phyloP scores from a whole-genome alignment of 2,797 vertebrate species.

The Notamacropus eugenii region DNA sequence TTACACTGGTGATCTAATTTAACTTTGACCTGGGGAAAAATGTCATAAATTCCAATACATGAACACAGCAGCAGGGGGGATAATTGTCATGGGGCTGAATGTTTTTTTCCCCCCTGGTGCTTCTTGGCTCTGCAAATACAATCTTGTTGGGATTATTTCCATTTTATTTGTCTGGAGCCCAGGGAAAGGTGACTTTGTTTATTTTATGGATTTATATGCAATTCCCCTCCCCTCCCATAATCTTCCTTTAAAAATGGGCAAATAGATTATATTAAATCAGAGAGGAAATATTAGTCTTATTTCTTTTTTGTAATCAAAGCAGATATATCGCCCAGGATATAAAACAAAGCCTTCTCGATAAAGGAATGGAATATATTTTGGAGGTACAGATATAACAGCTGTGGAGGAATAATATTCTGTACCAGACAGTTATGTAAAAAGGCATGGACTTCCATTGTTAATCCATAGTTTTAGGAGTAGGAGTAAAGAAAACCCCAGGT shows the following conservation, averaged over 20 bases:
- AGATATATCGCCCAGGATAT: constrained; percentile 29
- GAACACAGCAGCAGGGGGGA: not conserved
- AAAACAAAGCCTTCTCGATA: constrained; percentile 32
- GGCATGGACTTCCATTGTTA: not conserved
- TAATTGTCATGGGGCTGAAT: not conserved
- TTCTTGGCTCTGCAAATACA: constrained; percentile 69
- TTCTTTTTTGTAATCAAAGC: constrained; percentile 16
- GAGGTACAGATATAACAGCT: not conserved
- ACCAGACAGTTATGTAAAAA: rapidly evolving
- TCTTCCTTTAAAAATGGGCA: constrained; percentile 65
- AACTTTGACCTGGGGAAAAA: constrained; percentile 55
- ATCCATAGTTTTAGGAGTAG: not conserved
- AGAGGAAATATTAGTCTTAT: constrained; percentile 66
- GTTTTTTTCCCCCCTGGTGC: not conserved
- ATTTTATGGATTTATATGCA: constrained; percentile 75
- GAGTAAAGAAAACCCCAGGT: not conserved
- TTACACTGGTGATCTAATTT: not conserved
- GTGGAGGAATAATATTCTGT: not conserved
- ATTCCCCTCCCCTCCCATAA: constrained; percentile 70
- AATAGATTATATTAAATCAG: constrained; percentile 59
- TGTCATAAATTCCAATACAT: not conserved
- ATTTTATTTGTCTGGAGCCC: constrained; percentile 74
- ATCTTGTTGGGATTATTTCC: constrained; percentile 72
- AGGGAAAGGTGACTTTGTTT: constrained; percentile 76
- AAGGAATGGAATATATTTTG: not conserved